Conservation (phyloP, 2,888 invertebrate species). For the Campopleginae sp. region DNA sequence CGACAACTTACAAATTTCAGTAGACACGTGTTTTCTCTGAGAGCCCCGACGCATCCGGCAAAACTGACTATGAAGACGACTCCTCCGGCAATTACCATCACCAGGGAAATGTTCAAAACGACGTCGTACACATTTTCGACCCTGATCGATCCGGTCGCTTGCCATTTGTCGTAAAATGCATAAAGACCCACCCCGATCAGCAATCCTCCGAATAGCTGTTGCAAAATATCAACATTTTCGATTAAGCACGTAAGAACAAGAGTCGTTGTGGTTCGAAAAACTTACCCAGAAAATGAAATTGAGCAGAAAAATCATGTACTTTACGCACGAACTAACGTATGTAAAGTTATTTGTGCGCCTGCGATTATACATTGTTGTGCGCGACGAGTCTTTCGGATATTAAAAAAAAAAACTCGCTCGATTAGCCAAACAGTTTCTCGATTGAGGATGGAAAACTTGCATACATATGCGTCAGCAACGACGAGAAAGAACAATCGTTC, state of each 20-base stretch:
- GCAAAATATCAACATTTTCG: constrained; percentile 10
- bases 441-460: constrained; percentile 28
- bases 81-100: constrained; percentile 95
- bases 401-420: not conserved
- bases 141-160: constrained; percentile 93
- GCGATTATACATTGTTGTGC: constrained; percentile 84
- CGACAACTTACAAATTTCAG: constrained; percentile 92
- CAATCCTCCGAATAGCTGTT: constrained; percentile 93
- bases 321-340: constrained; percentile 94
- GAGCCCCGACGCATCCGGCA: constrained; percentile 95
- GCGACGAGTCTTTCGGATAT: not conserved
- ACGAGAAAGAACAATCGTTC: constrained; percentile 42
- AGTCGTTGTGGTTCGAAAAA: constrained; percentile 69
- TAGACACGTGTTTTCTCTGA: constrained; percentile 95
- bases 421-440: constrained; percentile 17
- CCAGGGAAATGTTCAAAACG: constrained; percentile 94
- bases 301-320: constrained; percentile 95
- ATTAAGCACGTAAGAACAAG: too few relatives aligned
- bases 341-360: constrained; percentile 90
- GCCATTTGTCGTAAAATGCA: constrained; percentile 97
- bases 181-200: constrained; percentile 95
- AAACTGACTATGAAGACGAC: constrained; percentile 97
- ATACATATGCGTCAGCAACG: constrained; percentile 34
- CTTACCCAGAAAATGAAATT: constrained; percentile 97
- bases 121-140: constrained; percentile 95